Conservation (phyloP, 1,140 invertebrate species). For the Meloidogyne hapla region DNA sequence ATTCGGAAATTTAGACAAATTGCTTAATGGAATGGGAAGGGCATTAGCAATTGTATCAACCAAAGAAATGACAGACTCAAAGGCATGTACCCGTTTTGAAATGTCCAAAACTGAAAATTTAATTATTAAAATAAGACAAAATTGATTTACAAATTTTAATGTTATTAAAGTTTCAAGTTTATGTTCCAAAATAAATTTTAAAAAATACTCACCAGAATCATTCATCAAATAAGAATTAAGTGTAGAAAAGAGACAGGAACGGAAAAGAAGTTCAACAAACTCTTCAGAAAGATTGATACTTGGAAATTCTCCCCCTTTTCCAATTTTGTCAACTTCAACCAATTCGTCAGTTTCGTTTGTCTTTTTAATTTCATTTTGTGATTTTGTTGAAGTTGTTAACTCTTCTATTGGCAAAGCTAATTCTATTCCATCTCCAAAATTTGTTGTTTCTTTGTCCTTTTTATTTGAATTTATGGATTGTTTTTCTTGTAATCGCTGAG, state of each 20-base stretch:
- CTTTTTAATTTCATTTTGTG: background rate
- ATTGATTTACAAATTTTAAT: too few relatives aligned
- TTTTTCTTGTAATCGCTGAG: slow-evolving; percentile 2
- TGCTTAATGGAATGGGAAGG: background rate
- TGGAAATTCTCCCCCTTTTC: background rate
- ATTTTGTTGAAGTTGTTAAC: background rate
- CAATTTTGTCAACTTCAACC: background rate
- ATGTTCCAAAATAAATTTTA: slow-evolving; percentile 24
- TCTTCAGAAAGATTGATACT: background rate
- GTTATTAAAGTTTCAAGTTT: too few relatives aligned
- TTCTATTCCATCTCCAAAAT: background rate
- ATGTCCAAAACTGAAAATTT: slow-evolving; percentile 77
- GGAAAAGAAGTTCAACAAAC: slow-evolving; percentile 76
- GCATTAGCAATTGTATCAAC: slow-evolving; percentile 27
- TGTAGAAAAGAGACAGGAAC: slow-evolving; percentile 81
- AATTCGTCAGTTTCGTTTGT: background rate
- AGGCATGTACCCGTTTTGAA: slow-evolving; percentile 73
- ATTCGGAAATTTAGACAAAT: background rate
- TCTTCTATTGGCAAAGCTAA: background rate
- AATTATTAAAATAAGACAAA: too few relatives aligned
- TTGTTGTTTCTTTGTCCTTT: slow-evolving; percentile 9
- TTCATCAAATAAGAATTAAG: slow-evolving; percentile 87
- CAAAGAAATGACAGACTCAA: slow-evolving; percentile 29
- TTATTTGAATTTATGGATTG: background rate
- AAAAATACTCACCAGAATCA: slow-evolving; percentile 74